phyloP scores from a whole-genome alignment of 2,888 invertebrate species.

The Drosophila anomelani region DNA sequence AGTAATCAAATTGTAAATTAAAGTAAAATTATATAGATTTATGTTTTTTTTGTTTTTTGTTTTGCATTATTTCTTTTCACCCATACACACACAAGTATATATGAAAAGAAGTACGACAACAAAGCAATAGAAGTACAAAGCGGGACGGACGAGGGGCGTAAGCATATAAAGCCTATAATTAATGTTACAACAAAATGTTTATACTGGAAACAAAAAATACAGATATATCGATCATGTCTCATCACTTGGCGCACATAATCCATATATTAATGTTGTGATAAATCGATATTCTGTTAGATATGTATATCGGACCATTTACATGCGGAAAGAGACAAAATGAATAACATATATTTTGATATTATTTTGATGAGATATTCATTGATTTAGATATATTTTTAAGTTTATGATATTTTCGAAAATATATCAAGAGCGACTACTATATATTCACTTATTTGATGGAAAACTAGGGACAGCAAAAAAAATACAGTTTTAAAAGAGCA shows the following conservation, averaged over 20 bases:
- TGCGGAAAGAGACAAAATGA: neutral
- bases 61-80: slow-evolving; percentile 32
- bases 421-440: neutral
- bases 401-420: neutral
- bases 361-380: neutral
- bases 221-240: neutral
- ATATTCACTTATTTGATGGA: neutral
- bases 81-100: slow-evolving; percentile 35
- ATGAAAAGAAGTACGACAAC: slow-evolving; percentile 33
- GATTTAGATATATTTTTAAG: neutral
- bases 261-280: no score
- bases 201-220: neutral
- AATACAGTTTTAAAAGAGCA: no score
- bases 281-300: neutral
- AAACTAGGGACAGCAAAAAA: neutral
- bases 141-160: neutral
- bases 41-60: slow-evolving; percentile 5
- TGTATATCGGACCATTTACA: neutral
- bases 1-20: slow-evolving; percentile 74
- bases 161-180: slow-evolving; percentile 9
- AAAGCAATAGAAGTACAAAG: slow-evolving; percentile 23
- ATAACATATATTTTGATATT: neutral
- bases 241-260: neutral
- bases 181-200: neutral
- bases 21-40: slow-evolving; percentile 55